phyloP scores from a whole-genome alignment of 23 tunicate species.

The Ciona savignyi region DNA sequence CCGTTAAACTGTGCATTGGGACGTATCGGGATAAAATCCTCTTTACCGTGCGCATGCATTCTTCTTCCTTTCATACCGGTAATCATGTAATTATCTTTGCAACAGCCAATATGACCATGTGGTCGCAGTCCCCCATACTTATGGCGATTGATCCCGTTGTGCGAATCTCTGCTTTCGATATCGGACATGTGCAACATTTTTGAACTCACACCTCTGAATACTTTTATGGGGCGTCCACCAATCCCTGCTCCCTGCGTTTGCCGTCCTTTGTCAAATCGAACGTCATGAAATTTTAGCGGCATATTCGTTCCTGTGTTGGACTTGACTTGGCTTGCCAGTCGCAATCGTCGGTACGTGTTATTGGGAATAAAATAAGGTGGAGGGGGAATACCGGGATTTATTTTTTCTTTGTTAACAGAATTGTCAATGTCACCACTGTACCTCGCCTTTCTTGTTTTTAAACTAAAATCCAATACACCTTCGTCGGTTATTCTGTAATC shows the following conservation, averaged over 20 bases:
- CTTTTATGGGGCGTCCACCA: constrained; percentile 22
- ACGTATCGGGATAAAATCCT: neutral
- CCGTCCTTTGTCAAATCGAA: constrained; percentile 31
- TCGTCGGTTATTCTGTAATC: constrained; percentile 50
- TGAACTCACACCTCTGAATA: neutral
- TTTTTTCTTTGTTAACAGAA: neutral
- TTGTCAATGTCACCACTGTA: neutral
- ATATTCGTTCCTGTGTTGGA: neutral
- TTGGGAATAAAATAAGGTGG: constrained; percentile 1
- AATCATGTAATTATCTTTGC: neutral
- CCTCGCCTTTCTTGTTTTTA: constrained; percentile 1
- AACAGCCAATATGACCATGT: neutral
- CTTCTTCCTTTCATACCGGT: neutral
- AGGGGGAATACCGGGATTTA: constrained; percentile 36
- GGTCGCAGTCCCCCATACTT: neutral
- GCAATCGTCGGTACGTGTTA: neutral
- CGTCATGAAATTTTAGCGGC: constrained; percentile 34
- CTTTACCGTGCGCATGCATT: neutral
- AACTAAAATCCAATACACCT: constrained; percentile 73
- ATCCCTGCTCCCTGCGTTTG: constrained; percentile 24
- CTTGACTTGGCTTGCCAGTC: neutral
- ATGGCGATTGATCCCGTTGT: neutral
- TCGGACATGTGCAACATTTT: neutral
- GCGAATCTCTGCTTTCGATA: neutral
- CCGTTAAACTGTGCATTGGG: too few relatives aligned